Conservation (phyloP, 2,797 vertebrate genomes). For the Tolypeutes matacus region DNA sequence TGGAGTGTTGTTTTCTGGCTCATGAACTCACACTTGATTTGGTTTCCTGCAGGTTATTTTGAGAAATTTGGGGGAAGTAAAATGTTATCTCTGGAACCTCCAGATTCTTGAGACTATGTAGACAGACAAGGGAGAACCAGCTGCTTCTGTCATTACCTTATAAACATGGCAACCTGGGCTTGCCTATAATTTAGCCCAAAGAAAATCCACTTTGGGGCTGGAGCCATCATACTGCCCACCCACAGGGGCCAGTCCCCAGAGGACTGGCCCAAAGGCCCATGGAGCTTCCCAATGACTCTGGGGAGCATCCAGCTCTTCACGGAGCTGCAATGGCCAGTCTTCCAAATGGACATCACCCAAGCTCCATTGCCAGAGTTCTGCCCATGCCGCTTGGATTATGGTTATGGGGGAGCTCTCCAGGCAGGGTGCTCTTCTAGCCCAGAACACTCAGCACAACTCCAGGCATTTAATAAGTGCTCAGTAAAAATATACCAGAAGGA, state of each 20-base stretch:
- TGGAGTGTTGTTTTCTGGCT: background rate
- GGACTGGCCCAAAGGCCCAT: background rate
- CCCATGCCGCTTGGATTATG: background rate
- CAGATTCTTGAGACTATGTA: background rate
- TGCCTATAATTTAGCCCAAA: background rate
- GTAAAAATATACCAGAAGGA: background rate
- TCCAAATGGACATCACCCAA: background rate
- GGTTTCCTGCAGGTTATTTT: background rate
- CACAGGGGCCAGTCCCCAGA: too few species aligned
- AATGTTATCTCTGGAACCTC: background rate
- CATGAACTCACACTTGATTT: background rate
- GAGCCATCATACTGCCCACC: background rate
- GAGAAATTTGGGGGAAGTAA: background rate
- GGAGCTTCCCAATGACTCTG: background rate
- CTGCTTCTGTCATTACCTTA: background rate
- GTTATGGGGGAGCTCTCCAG: background rate
- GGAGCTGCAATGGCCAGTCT: background rate
- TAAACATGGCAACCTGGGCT: background rate
- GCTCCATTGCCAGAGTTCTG: rapidly evolving
- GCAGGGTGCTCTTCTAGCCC: background rate
- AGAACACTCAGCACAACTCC: background rate
- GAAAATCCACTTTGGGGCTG: background rate
- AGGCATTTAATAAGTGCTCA: background rate
- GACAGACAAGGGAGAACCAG: background rate
- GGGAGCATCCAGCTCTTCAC: background rate